A percentile compares a stretch with the other conserved stretches of the same genome.
Evolutionary conservation across 2,888 invertebrate genomes (phyloP).

Genomic region (Tridacna crocea): DNA sequence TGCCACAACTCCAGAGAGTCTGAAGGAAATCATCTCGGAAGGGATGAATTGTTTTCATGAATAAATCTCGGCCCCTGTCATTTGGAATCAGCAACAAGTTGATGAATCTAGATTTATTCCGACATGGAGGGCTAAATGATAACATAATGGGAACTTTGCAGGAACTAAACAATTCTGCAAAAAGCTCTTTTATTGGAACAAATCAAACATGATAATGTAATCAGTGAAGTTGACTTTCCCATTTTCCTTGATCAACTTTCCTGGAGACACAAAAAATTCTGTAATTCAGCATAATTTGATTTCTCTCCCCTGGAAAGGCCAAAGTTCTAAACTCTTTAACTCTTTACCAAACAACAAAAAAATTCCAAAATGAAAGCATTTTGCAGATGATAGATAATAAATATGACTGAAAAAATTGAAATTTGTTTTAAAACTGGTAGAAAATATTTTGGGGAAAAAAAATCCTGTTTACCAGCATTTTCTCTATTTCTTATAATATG

Average conservation of each 20-base stretch:
- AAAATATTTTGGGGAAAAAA: no score
- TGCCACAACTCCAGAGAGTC: slow-evolving; percentile 35
- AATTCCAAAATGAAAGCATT: no score
- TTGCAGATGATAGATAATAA: no score
- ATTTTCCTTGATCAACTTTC: slow-evolving; percentile 5
- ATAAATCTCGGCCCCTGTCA: slow-evolving; percentile 38
- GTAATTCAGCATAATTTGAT: background rate
- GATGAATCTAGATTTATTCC: slow-evolving; percentile 4
- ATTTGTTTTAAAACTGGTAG: no score
- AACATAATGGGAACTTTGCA: slow-evolving; percentile 20
- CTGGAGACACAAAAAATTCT: background rate
- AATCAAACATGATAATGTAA: slow-evolving; percentile 22
- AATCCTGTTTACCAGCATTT: no score
- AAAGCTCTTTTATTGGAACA: slow-evolving; percentile 3
- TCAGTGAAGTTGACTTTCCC: slow-evolving; percentile 15
- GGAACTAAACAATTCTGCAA: slow-evolving; percentile 19
- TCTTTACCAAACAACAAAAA: no score
- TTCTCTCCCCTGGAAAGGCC: background rate
- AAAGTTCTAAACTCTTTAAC: background rate
- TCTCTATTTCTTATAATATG: no score
- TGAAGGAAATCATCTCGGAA: slow-evolving; percentile 33
- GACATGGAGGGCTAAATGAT: slow-evolving; percentile 19
- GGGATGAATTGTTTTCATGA: slow-evolving; percentile 41
- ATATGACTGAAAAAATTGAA: no score
- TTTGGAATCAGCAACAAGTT: slow-evolving; percentile 12